A percentile compares a stretch with the other conserved stretches of the same genome.
Conservation (phyloP, 2,888 invertebrate genomes). For the Lochmaea capreae region DNA sequence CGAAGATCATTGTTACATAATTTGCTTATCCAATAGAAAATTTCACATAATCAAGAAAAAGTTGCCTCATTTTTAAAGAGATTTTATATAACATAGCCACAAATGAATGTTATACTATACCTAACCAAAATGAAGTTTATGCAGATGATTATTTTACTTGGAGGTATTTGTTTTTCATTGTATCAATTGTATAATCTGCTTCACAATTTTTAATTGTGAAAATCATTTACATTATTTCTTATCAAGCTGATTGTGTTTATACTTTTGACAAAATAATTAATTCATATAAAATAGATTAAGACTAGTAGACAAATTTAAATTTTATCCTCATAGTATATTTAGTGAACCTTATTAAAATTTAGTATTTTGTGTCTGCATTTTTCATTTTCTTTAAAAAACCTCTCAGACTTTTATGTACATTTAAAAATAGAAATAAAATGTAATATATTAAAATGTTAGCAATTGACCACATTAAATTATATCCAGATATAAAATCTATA, state of each 20-base stretch:
- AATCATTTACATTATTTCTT: not conserved
- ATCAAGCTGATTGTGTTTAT: too few species aligned
- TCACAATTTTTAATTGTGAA: constrained; percentile 30
- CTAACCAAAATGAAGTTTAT: constrained; percentile 62
- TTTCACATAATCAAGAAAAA: constrained; percentile 80
- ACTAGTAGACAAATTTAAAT: not conserved
- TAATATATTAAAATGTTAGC: not conserved
- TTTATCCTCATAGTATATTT: not conserved
- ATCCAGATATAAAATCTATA: not conserved
- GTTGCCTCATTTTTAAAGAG: constrained; percentile 1
- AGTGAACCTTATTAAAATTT: not conserved
- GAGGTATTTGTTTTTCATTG: constrained; percentile 60
- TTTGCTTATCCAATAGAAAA: constrained; percentile 88
- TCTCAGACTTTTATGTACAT: not conserved
- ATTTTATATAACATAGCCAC: constrained; percentile 23
- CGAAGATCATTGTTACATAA: constrained; percentile 85
- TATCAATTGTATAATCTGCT: constrained; percentile 57
- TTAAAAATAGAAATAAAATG: not conserved
- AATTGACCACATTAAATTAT: not conserved
- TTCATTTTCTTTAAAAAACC: not conserved
- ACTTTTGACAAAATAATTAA: too few species aligned
- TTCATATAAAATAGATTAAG: not conserved
- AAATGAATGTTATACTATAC: constrained; percentile 62
- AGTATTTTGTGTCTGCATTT: not conserved
- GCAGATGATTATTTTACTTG: constrained; percentile 61